phyloP scores from a whole-genome alignment of 2,113 vertebrate species.

The Agelaius phoeniceus region DNA sequence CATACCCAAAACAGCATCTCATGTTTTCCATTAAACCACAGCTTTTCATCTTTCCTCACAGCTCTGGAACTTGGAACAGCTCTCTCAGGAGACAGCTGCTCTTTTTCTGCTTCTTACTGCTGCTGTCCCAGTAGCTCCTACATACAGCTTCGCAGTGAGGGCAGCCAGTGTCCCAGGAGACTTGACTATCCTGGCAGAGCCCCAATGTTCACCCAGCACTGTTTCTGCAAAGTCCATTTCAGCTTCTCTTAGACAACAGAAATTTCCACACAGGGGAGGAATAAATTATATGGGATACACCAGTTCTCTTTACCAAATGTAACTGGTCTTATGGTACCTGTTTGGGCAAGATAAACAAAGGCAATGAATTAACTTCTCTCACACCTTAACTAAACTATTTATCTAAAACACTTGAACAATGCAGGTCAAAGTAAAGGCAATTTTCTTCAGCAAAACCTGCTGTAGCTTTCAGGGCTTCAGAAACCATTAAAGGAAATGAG shows the following conservation, averaged over 20 bases:
- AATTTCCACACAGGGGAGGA: not conserved
- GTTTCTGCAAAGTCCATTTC: not conserved
- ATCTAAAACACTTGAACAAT: not conserved
- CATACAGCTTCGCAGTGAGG: rapidly evolving
- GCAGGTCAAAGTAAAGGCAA: not conserved
- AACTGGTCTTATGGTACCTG: not conserved
- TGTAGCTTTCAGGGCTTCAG: not conserved
- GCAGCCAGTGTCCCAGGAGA: not conserved
- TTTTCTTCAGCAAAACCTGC: not conserved
- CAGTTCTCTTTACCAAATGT: not conserved
- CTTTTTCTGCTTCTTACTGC: not conserved
- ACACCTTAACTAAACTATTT: not conserved
- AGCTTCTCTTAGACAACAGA: not conserved
- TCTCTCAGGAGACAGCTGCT: not conserved
- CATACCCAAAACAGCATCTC: not conserved
- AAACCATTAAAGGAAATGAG: rapidly evolving
- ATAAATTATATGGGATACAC: not conserved
- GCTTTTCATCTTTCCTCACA: not conserved
- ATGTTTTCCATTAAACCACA: not conserved
- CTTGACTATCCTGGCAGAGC: not conserved
- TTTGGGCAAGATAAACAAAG: not conserved
- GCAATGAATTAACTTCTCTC: not conserved
- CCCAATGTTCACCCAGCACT: not conserved
- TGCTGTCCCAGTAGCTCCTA: not conserved
- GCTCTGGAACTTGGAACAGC: not conserved